Base-by-base conservation (phyloP, 1,140 invertebrate genomes). In the Drosophila bocki region DNA sequence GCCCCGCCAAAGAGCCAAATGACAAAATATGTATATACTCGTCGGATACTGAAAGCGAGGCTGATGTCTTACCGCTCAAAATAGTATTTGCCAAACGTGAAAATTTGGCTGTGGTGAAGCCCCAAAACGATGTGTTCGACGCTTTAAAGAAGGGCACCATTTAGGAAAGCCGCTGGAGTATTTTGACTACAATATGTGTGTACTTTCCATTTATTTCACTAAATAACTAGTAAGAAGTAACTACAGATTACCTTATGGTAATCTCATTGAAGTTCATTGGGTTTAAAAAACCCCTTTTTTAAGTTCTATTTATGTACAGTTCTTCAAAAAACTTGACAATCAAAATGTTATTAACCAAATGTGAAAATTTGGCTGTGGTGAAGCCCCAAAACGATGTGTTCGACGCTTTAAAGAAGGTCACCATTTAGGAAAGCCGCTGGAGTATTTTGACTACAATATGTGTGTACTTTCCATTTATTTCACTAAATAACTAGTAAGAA, bases 11-110 rank as follows among this genome's bases (percentile, higher is more conserved):
- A 37, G 11, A 3, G 4, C 19, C 8, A 1, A 56, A 6, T 8
- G 0, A 0, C 5, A 0, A 0, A 1, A 15, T 4, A 15, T 2
- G 4, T 1, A 1, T 0, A 0, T 15, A 6, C 11, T 26, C 0
- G 9, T 56, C 53, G 7, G 53, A 56, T 2, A 39, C 39, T n/a
- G 53, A 39, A 2, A 56, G 53, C 13, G 53, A 39, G 2, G 35
- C 39, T 3, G 33, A 56, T 13, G n/a, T 1, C 0, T 0, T n/a
- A 0, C 53, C 19, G 19, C 19, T 56, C 0, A 39, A 56, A 56
- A 6, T 15, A 0, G 2, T 11, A 7, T n/a, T 56, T n/a, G 1
- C 19, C 19, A 39, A 39, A 6, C 53, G 35, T 6, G 13, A 22
- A 22, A 39, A 56, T n/a, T 26, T 56, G 35, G 53, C 35, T n/a